A percentile compares a stretch with the other conserved stretches of the same genome.
Conservation (phyloP, 2,888 invertebrate species). For the Agonum fuliginosum region DNA sequence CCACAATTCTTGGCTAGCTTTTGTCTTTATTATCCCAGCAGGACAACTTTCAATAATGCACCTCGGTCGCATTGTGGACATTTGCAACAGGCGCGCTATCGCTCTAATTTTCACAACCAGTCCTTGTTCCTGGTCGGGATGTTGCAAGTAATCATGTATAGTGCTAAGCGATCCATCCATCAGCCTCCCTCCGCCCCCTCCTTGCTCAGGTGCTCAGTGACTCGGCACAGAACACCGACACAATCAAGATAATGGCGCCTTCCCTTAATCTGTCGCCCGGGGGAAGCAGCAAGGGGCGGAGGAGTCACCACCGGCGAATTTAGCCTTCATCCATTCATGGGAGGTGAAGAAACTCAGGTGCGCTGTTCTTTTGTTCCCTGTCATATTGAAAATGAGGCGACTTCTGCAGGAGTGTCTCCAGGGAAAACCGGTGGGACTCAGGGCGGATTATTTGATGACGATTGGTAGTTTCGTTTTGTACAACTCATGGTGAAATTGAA, state of each 20-base stretch:
- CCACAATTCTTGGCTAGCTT: too few relatives aligned
- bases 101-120: slow-evolving; percentile 14
- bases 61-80: background rate
- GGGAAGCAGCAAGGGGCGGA: slow-evolving; percentile 6
- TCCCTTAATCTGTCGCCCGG: slow-evolving; percentile 40
- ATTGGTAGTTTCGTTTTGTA: too few relatives aligned
- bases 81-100: background rate
- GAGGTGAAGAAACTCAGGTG: slow-evolving; percentile 49
- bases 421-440: too few relatives aligned
- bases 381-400: slow-evolving; percentile 40
- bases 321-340: slow-evolving; percentile 29
- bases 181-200: slow-evolving; percentile 63
- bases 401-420: background rate
- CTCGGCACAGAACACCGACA: slow-evolving; percentile 62
- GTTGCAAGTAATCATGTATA: slow-evolving; percentile 64
- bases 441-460: too few relatives aligned
- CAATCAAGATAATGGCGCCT: slow-evolving; percentile 67
- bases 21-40: too few relatives aligned
- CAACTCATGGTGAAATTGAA: background rate
- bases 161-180: slow-evolving; percentile 65
- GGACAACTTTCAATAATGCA: slow-evolving; percentile 8
- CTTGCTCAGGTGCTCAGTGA: slow-evolving; percentile 55
- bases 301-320: slow-evolving; percentile 61
- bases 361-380: slow-evolving; percentile 54
- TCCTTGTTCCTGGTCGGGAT: slow-evolving; percentile 2